A percentile compares a stretch with the other conserved stretches of the same genome.
Evolutionary conservation across 2,797 vertebrate genomes (phyloP).

Genomic region (Urophycis tenuis): DNA sequence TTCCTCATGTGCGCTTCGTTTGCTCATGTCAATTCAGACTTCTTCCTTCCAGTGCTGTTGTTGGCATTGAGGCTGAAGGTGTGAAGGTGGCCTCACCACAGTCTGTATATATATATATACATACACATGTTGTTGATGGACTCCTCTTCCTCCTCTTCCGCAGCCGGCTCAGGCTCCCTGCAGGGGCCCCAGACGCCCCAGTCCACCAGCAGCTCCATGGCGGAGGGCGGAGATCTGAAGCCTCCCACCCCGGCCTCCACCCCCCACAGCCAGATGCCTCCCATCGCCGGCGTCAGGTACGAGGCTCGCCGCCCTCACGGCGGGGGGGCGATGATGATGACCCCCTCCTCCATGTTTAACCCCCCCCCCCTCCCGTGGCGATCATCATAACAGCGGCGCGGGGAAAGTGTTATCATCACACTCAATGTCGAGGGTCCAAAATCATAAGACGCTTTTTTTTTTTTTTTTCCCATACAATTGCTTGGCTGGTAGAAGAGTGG

Average conservation of each 20-base stretch:
- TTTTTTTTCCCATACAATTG: background rate
- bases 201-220: slow-evolving; percentile 98
- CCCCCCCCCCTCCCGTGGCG: no score
- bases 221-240: slow-evolving; percentile 95
- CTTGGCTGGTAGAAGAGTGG: background rate
- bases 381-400: background rate
- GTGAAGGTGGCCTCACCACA: no score
- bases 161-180: slow-evolving; percentile 97
- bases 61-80: background rate
- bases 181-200: slow-evolving; percentile 98
- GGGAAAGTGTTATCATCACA: no score
- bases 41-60: background rate
- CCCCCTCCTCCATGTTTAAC: background rate
- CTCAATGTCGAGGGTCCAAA: no score
- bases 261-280: slow-evolving; percentile 93
- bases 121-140: no score
- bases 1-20: background rate
- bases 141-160: slow-evolving; percentile 26
- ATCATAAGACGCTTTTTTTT: no score
- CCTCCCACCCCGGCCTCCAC: slow-evolving; percentile 96
- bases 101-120: background rate
- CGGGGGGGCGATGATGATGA: no score
- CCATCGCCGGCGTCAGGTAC: slow-evolving; percentile 91
- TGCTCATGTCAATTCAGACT: background rate
- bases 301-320: background rate